These are phyloP conservation scores for Tillus elongatus DNA, from an alignment of 2,888 invertebrate species.

Conservation along the genomic window DNA sequence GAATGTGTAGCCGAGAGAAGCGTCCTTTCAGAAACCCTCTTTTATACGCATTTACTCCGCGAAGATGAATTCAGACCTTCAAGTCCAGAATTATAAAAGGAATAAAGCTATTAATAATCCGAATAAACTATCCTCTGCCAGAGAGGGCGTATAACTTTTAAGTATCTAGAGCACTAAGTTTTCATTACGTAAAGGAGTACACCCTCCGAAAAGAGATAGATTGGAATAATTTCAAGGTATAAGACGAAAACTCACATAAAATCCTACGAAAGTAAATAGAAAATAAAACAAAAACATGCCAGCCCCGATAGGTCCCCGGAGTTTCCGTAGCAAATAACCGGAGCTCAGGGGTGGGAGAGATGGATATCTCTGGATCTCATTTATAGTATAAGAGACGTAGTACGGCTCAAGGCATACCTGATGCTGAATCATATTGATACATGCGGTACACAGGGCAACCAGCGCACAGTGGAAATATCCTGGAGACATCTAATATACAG, in stretches of 20 bases:
- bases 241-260: constrained; percentile 28
- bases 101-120: no score
- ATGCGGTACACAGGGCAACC: no score
- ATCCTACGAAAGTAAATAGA: constrained; percentile 35
- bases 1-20: no score
- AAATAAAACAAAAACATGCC: constrained; percentile 35
- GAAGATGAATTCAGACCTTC: no score
- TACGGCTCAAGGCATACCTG: constrained; percentile 20
- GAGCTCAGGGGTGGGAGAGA: constrained; percentile 21
- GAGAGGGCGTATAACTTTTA: no score
- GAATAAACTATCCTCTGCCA: no score
- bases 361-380: constrained; percentile 27
- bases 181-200: no score
- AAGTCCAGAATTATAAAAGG: no score
- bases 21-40: no score
- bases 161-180: no score
- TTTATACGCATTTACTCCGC: no score
- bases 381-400: constrained; percentile 26
- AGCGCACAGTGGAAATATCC: no score
- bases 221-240: constrained; percentile 25
- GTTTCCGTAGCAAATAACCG: constrained; percentile 29
- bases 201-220: constrained; percentile 17
- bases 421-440: constrained; percentile 31
- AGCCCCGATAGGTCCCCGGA: constrained; percentile 31
- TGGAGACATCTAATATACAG: constrained; percentile 30